phyloP scores from a whole-genome alignment of 2,888 invertebrate genomes.

The Cheilosia grossa region DNA sequence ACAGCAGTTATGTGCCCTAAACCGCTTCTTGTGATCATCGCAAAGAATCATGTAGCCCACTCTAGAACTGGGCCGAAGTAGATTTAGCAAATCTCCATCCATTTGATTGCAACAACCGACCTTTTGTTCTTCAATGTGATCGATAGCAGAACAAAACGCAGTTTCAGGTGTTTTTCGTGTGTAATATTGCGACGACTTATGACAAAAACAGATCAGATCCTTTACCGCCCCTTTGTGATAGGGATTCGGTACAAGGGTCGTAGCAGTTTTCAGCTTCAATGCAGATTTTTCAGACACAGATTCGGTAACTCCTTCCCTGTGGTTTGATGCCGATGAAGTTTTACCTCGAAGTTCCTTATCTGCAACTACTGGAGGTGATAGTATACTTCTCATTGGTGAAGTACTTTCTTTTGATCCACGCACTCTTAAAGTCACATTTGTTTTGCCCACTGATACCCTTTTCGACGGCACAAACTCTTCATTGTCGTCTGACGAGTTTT shows the following conservation, averaged over 20 bases:
- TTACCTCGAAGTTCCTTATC: constrained; percentile 60
- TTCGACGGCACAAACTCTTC: constrained; percentile 82
- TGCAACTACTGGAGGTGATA: constrained; percentile 11
- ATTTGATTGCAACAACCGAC: constrained; percentile 92
- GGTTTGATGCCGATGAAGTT: constrained; percentile 40
- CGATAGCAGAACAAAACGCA: constrained; percentile 88
- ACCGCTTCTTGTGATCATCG: constrained; percentile 89
- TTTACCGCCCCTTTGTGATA: constrained; percentile 59
- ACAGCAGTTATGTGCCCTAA: constrained; percentile 93
- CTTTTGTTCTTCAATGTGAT: constrained; percentile 88
- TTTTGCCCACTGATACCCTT: constrained; percentile 81
- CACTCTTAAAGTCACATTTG: constrained; percentile 81
- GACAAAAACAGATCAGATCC: constrained; percentile 84
- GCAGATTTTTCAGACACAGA: constrained; percentile 29
- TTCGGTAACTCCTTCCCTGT: constrained; percentile 53
- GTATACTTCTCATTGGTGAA: constrained; percentile 53
- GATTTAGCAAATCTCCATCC: constrained; percentile 84
- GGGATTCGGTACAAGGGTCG: constrained; percentile 64
- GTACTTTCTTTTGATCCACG: constrained; percentile 77
- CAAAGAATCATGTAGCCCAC: constrained; percentile 93
- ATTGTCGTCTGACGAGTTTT: constrained; percentile 81
- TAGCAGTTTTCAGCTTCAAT: constrained; percentile 49
- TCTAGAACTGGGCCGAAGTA: constrained; percentile 88
- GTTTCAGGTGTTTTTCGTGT: constrained; percentile 84
- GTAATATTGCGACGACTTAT: constrained; percentile 84